These are phyloP conservation scores for Hyperoplus immaculatus DNA, from an alignment of 2,797 vertebrate species.

Conservation along the genomic window DNA sequence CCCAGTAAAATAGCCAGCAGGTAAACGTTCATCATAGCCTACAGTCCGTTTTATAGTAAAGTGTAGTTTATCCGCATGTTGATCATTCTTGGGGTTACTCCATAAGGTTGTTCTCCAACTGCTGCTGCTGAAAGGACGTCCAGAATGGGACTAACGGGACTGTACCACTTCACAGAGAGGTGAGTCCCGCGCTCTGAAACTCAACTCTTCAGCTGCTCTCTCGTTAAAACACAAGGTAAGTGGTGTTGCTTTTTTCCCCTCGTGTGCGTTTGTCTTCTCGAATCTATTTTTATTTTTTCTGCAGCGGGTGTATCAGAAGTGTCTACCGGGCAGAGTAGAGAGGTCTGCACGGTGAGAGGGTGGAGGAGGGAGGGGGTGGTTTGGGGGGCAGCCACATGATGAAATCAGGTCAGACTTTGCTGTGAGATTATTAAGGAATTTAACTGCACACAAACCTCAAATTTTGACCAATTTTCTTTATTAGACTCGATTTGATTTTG, in stretches of 20 bases:
- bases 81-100: constrained; percentile 15
- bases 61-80: constrained; percentile 64
- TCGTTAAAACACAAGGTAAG: neutral
- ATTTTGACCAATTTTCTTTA: constrained; percentile 8
- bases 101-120: constrained; percentile 19
- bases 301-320: neutral
- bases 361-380: neutral
- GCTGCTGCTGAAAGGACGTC: constrained; percentile 33
- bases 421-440: constrained; percentile 23
- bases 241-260: too few species aligned
- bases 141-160: constrained; percentile 72
- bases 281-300: neutral
- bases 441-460: constrained; percentile 10
- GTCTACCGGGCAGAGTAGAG: neutral
- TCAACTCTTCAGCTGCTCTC: fast-evolving
- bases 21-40: constrained; percentile 76
- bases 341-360: constrained; percentile 17
- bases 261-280: neutral
- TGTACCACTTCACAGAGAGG: constrained; percentile 78
- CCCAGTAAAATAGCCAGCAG: constrained; percentile 72
- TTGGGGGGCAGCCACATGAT: neutral
- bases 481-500: constrained; percentile 24
- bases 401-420: constrained; percentile 33
- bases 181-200: neutral
- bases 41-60: constrained; percentile 50